Base-by-base conservation (phyloP, 2,113 vertebrate species). In the Zosterops lateralis region DNA sequence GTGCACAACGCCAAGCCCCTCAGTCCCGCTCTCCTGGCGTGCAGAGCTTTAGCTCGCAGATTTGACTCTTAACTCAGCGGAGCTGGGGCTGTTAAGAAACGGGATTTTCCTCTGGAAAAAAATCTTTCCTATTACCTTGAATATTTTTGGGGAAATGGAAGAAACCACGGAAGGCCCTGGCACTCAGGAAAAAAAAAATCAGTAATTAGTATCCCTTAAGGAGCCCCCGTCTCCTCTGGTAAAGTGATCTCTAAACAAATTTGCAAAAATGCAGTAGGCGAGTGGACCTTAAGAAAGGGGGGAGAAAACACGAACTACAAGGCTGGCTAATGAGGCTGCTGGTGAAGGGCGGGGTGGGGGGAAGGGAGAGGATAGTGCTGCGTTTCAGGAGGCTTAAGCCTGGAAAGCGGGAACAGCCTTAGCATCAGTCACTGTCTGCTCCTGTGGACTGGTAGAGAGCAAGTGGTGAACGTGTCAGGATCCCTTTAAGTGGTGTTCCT, bases 221-320 rank as follows among this genome's bases (percentile, higher is more conserved):
- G 92, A 95, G 90, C 57, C 82, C 61, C 82, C 29, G 78, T 82
- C 90, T 96, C 73, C 94, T 96, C 95, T 88, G 92, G 97, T 96
- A 98, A 98, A 97, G 84, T 89, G 97, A 98, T 98, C 97, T 94
- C 97, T 81, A 97, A 98, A 98, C 97, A 97, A 95, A 97, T 91
- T 96, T 87, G 87, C 92, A 87, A 20, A 96, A 96, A 95, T 89
- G 95, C 94, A 70, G 92, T 53, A 62, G 94, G 87, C 44, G 24
- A 97, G 76, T 88, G 95, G 95, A 97, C 96, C 94, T 87, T 80
- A 97, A 83, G 96, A 81, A 90, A 87, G 58, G 42, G 84, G 68
- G 84, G 56, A 80, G 92, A 96, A 97, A 97, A 97, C 88, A 89
- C 53, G 25, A 96, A 80, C 60, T 77, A 72, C 53, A 86, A 88